phyloP scores from a whole-genome alignment of 2,113 vertebrate species.

The Haplotaxodon microlepis region DNA sequence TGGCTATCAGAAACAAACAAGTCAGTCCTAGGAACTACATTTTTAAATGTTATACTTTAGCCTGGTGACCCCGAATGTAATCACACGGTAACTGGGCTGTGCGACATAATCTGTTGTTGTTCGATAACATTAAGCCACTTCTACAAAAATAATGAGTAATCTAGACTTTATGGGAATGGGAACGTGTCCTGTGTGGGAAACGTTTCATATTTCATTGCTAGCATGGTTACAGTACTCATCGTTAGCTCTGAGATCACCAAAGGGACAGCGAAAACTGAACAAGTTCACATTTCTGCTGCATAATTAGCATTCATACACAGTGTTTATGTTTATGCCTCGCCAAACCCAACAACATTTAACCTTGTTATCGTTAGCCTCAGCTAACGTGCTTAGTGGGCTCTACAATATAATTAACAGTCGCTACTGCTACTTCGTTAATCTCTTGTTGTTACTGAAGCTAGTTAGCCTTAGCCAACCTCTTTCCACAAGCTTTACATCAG shows the following conservation, averaged over 20 bases:
- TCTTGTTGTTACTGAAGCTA: conserved; percentile 7
- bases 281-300: neutral
- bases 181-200: neutral
- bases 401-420: conserved; percentile 1
- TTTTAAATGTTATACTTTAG: neutral
- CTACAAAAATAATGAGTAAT: neutral
- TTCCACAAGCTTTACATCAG: neutral
- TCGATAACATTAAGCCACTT: neutral
- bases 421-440: conserved; percentile 44
- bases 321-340: neutral
- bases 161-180: neutral
- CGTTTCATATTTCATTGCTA: neutral
- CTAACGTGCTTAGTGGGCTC: neutral
- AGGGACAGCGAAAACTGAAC: neutral
- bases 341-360: neutral
- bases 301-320: neutral
- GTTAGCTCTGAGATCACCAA: neutral
- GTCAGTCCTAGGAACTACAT: neutral
- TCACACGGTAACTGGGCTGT: neutral
- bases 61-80: neutral
- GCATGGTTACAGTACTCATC: neutral
- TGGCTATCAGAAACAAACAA: neutral
- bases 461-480: conserved; percentile 17
- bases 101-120: neutral
- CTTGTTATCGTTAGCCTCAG: neutral